Base-by-base conservation (phyloP, 2,113 vertebrate species). In the Calidris pugnax region DNA sequence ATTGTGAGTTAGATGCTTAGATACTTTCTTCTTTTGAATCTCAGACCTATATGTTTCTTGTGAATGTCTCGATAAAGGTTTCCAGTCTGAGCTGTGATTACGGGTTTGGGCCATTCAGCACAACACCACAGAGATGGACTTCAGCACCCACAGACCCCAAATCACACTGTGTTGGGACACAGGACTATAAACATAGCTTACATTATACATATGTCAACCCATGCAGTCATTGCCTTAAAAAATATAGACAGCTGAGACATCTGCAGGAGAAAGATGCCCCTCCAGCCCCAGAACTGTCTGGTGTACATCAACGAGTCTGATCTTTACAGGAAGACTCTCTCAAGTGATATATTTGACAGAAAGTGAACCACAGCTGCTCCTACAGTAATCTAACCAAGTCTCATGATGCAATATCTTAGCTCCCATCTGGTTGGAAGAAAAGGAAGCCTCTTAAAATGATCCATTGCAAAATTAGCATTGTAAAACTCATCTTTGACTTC, bases 251-350 rank as follows among this genome's bases (percentile, higher is more conserved):
- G 33, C 14, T 72, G 35, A 79, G 43, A 82, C 24, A 60, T 20
- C 30, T 74, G 26, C 24, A 71, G 50, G 12, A 76, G 55, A 59
- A 80, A 63, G 67, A 67, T 33, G 12, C 9, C 45, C 32, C 9
- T 76, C 13, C 33, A 93, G 50, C 7, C 50, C 11, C 30, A 47
- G 50, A 86, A 67, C n/a, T 66, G 10, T 48, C 53, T 80, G 45
- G 4, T 62, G 22, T 62, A 80, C 19, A 24, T 80, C 45, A 60
- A 2, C 0, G 0, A 76, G 21, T 26, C n/a, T 68, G 73, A 78
- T 84, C 47, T 41, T 59, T 43, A 56, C 19, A 63, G 47, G 75
- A 86, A 71, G 32, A 35, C 47, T 28, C 14, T n/a, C 19, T 41
- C 14, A 89, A 87, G 28, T 9, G 45, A 79, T 80, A 26, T 2